Base-by-base conservation (phyloP, 1,140 invertebrate genomes). In the Doryteuthis pealeii region DNA sequence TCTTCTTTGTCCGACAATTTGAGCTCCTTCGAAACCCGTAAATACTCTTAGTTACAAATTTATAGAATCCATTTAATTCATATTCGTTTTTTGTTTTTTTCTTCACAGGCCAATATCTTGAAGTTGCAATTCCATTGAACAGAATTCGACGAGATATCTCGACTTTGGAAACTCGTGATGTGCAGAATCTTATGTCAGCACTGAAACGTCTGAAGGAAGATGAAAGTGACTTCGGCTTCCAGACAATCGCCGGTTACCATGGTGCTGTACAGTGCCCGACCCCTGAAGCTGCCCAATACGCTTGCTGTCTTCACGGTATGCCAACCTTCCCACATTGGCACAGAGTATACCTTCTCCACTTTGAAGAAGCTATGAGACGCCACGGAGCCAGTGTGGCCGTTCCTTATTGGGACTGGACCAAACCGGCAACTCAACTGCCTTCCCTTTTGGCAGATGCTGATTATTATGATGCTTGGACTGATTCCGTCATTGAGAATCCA, bases 361-460 rank as follows among this genome's bases (percentile, higher is more conserved):
- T 71, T 18, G 78, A 80, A 54, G 76, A 78, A 43, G 72, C 76
- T 26, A 73, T 78, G 0, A 22, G 33, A 15, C 70, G 54, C 33
- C 77, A 78, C 43, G 77, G 75, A 12, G 70, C 69, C 35, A 70
- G 68, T 54, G 49, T 76, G 4, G 74, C 77, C 6, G 6, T 76
- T 22, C 77, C 77, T 3, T 78, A 78, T 73, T 78, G 77, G 77
- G 77, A 78, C 71, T 78, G 77, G 77, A 78, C 77, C 2, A 32
- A 40, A 30, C 69, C 72, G 26, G 58, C 69, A 58, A 74, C 31
- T 35, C 43, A 70, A 30, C 73, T 78, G 33, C 77, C 77, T 1
- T 12, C 18, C 12, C 33, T 78, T 15, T 32, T 76, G 49, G 74
- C 66, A 3, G 65, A 74, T 5, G 14, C 58, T 30, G 66, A 71